Conservation (phyloP, 1,140 invertebrate species). For the Hermetia illucens region DNA sequence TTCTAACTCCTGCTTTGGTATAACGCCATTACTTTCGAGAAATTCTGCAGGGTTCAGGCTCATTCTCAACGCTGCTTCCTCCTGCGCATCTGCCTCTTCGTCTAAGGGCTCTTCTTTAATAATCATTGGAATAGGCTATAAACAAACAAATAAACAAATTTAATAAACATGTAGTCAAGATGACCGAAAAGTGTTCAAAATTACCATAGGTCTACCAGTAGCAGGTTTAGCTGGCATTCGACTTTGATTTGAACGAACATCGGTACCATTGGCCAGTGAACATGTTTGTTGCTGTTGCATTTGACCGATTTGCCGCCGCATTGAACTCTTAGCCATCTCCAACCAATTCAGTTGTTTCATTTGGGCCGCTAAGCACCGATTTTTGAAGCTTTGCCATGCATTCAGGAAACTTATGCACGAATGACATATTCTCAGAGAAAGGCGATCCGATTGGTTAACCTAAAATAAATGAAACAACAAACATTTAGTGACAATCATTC, state of each 20-base stretch:
- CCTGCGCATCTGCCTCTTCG: constrained; percentile 12
- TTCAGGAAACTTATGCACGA: constrained; percentile 30
- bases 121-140: background rate
- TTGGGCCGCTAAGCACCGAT: constrained; percentile 25
- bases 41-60: constrained; percentile 19
- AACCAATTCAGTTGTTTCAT: constrained; percentile 26
- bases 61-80: constrained; percentile 24
- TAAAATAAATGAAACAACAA: constrained; percentile 8
- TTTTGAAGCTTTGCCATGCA: constrained; percentile 31
- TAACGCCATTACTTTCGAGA: too few species aligned
- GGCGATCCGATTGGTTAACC: constrained; percentile 19
- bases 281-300: constrained; percentile 9
- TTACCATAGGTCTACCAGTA: too few species aligned
- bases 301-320: constrained; percentile 3
- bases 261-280: too few species aligned
- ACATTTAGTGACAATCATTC: too few species aligned
- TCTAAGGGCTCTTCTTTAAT: constrained; percentile 25
- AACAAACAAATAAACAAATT: too few species aligned
- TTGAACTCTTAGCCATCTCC: constrained; percentile 8
- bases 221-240: too few species aligned
- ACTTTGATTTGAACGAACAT: too few species aligned
- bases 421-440: constrained; percentile 27
- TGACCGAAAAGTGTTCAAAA: too few species aligned
- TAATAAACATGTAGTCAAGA: too few species aligned
- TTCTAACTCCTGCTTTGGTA: constrained; percentile 19